Evolutionary conservation across 2,888 invertebrate species (phyloP).

Genomic region (Drosophila nr. perissopoda): DNA sequence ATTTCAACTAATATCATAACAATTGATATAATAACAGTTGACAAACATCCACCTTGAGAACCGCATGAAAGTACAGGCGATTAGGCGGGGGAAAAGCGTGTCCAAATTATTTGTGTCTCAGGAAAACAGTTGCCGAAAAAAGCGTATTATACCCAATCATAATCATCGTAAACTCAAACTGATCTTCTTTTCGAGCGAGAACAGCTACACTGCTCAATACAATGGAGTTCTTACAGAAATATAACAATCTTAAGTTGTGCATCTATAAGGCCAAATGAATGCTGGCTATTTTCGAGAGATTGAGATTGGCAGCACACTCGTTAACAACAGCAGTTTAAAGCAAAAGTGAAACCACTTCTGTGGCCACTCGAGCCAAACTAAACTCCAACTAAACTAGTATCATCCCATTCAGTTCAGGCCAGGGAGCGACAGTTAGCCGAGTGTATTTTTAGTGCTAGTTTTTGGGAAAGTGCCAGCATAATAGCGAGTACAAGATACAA

Average conservation of each 20-base stretch:
- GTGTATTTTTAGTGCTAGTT: neutral
- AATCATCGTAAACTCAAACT: neutral
- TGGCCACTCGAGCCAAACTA: constrained; percentile 14
- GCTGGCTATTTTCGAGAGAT: neutral
- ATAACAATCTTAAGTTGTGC: neutral
- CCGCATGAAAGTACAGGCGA: neutral
- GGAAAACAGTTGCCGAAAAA: neutral
- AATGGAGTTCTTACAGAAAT: constrained; percentile 4
- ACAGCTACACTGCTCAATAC: constrained; percentile 2
- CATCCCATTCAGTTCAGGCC: constrained; percentile 15
- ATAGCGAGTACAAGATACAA: constrained; percentile 10
- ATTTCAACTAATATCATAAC: neutral
- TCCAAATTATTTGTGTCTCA: neutral
- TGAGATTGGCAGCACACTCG: neutral
- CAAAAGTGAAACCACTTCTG: constrained; percentile 51
- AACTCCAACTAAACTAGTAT: constrained; percentile 23
- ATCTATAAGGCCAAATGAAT: neutral
- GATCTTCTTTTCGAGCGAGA: neutral
- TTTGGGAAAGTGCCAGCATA: constrained; percentile 47
- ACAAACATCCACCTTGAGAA: neutral
- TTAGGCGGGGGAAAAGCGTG: neutral
- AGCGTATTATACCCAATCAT: neutral
- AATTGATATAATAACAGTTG: neutral
- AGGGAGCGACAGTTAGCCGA: constrained; percentile 25
- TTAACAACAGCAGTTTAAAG: constrained; percentile 4